Evolutionary conservation across 2,888 invertebrate species (phyloP).

Genomic region (Cephus pulcher): DNA sequence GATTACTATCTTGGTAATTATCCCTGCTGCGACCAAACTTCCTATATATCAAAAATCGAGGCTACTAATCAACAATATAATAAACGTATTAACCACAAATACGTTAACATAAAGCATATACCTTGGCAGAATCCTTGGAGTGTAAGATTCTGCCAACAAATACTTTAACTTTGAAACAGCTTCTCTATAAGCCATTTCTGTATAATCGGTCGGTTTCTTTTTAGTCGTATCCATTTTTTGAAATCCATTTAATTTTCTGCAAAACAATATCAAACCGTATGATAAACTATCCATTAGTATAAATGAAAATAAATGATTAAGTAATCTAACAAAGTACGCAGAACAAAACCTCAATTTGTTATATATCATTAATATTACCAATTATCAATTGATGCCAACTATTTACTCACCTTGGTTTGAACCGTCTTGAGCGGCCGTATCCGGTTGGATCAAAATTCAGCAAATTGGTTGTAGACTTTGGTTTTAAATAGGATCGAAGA

Average conservation of each 20-base stretch:
- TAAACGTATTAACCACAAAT: neutral
- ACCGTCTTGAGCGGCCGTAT: slow-evolving; percentile 42
- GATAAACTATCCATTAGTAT: neutral
- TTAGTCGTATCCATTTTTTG: slow-evolving; percentile 69
- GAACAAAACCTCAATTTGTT: neutral
- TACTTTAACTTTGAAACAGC: slow-evolving; percentile 84
- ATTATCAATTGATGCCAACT: neutral
- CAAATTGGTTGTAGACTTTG: slow-evolving; percentile 33
- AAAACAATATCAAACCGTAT: slow-evolving; percentile 17
- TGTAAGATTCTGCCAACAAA: slow-evolving; percentile 81
- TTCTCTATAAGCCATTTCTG: slow-evolving; percentile 86
- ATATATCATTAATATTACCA: neutral
- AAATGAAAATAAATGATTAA: neutral
- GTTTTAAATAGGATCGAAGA: slow-evolving; percentile 32
- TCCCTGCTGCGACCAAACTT: slow-evolving; percentile 31
- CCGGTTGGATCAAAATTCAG: slow-evolving; percentile 30
- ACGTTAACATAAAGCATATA: slow-evolving; percentile 16
- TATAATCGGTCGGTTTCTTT: slow-evolving; percentile 79
- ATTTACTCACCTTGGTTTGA: slow-evolving; percentile 48
- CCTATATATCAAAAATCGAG: slow-evolving; percentile 13
- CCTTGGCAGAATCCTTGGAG: slow-evolving; percentile 66
- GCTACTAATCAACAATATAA: neutral
- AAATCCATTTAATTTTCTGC: slow-evolving; percentile 56
- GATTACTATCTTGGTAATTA: slow-evolving; percentile 38
- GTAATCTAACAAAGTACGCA: too few relatives aligned